Conservation (phyloP, 2,888 invertebrate species). For the Drosophila picticornis region DNA sequence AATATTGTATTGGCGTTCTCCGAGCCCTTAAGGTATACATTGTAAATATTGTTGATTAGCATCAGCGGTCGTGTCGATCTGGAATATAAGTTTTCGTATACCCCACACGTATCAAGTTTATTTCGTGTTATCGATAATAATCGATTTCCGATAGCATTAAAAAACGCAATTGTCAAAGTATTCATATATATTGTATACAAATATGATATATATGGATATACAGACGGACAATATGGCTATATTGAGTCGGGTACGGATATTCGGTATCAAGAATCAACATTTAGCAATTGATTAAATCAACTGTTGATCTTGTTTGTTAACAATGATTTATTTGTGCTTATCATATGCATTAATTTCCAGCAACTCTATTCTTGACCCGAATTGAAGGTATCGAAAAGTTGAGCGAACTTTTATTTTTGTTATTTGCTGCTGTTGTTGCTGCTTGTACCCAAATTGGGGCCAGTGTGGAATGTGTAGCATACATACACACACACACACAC, state of each 20-base stretch:
- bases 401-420: background rate
- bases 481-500: background rate
- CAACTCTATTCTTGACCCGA: background rate
- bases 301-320: background rate
- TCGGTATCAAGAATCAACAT: background rate
- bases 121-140: background rate
- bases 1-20: background rate
- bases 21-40: background rate
- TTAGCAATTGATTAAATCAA: background rate
- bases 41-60: background rate
- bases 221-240: background rate
- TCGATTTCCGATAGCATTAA: background rate
- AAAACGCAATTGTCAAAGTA: background rate
- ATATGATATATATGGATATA: background rate
- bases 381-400: background rate
- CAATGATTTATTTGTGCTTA: background rate
- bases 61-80: background rate
- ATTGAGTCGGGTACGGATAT: background rate
- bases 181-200: background rate
- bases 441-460: constrained; percentile 43
- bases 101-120: background rate
- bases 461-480: constrained; percentile 2
- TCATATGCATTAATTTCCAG: background rate
- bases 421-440: constrained; percentile 25
- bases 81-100: background rate